A percentile compares a stretch with the other conserved stretches of the same genome.
phyloP scores from a whole-genome alignment of 2,797 vertebrate genomes.

The Harpagifer antarcticus region DNA sequence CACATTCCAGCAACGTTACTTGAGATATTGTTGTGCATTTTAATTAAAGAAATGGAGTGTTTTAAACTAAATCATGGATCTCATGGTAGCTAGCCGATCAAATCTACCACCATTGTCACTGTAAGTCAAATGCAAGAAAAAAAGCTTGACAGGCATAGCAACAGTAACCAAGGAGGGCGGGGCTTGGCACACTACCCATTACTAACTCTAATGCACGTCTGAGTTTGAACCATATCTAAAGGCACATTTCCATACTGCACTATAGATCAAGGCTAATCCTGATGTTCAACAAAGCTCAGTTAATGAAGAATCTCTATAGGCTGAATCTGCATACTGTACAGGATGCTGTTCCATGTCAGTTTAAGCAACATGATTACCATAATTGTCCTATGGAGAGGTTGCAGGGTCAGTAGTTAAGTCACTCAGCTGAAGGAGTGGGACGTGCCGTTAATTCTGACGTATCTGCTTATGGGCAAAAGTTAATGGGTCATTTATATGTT shows the following conservation, averaged over 20 bases:
- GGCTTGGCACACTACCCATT: neutral
- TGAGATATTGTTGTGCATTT: too few species aligned
- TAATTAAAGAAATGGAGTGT: too few species aligned
- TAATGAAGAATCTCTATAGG: slow-evolving; percentile 3
- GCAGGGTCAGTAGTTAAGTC: slow-evolving; percentile 28
- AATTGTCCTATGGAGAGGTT: slow-evolving; percentile 16
- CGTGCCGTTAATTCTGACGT: slow-evolving; percentile 37
- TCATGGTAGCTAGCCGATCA: neutral
- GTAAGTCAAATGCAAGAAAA: neutral
- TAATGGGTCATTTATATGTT: slow-evolving; percentile 42
- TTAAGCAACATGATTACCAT: slow-evolving; percentile 20
- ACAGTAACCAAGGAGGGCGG: neutral
- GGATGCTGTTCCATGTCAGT: slow-evolving; percentile 19
- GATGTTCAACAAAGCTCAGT: slow-evolving; percentile 12
- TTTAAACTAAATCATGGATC: neutral
- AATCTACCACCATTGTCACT: neutral
- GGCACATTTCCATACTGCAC: slow-evolving; percentile 1
- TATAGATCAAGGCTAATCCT: slow-evolving; percentile 19
- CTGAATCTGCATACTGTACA: slow-evolving; percentile 5
- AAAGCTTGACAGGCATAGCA: neutral
- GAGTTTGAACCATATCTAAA: slow-evolving; percentile 9
- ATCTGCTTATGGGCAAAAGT: slow-evolving; percentile 42
- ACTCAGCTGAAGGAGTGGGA: slow-evolving; percentile 10
- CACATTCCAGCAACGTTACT: neutral
- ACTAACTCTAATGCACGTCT: neutral